Base-by-base conservation (phyloP, 2,797 vertebrate species). In the Micrastur ruficollis region DNA sequence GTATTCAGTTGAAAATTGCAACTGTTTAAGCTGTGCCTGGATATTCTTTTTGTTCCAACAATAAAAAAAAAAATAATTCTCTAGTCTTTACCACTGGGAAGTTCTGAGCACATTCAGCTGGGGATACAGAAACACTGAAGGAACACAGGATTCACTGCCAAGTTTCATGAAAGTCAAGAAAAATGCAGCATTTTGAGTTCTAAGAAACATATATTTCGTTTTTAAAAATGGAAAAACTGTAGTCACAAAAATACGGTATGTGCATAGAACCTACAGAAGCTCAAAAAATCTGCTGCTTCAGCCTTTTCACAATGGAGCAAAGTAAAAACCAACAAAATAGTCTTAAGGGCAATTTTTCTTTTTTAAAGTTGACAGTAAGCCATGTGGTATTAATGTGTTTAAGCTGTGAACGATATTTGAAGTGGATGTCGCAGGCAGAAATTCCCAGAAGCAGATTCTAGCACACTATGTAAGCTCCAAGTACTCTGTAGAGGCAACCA, bases 341-440 rank as follows among this genome's bases (percentile, higher is more conserved):
- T 83, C 70, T 86, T 84, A 53, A 80, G 67, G 73, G 73, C 68
- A 94, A 50, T 65, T 87, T 80, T 89, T 81, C 7, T 79, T 73
- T 93, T 90, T 90, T 72, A 14, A 59, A 88, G 75, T 36, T 92
- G 83, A 86, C 76, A 93, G 44, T 91, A 90, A 92, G 73, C 59
- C 91, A 95, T 90, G 92, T 90, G 90, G 86, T 92, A 80, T 80
- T 93, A 95, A 97, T 96, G 86, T 19, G 19, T 91, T 95, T 95
- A 93, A 94, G 90, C 81, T 94, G 93, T 47, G 78, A 76, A 86
- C 25, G 44, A 86, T 89, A 86, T 76, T 93, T 96, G 91, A 95
- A 96, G 67, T 93, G 63, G 80, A 93, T 84, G 76, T 80, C 0
- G 0, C 86, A 92, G 86, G 71, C 90, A 92, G 86, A 75, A 81